These are phyloP conservation scores for Crocodylus rhombifer DNA, from an alignment of 2,797 vertebrate species.

Conservation along the genomic window DNA sequence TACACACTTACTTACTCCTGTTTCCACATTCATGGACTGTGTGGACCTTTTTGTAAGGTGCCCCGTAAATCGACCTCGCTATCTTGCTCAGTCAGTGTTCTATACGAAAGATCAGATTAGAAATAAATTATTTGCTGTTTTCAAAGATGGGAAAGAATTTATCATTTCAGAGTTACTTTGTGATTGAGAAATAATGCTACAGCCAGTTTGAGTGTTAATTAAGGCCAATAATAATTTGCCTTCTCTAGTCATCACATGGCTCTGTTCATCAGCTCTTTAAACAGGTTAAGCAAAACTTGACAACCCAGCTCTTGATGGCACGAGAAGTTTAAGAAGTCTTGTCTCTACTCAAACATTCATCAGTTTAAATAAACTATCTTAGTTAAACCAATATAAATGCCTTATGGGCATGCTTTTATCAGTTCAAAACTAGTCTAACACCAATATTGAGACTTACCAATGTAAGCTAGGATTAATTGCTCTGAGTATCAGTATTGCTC, in stretches of 20 bases:
- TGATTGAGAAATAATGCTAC: neutral
- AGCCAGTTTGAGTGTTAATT: neutral
- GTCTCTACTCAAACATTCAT: neutral
- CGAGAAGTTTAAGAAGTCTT: neutral
- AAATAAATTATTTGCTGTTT: neutral
- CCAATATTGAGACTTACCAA: neutral
- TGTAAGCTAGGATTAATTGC: neutral
- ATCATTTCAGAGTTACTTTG: neutral
- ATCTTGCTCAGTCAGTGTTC: neutral
- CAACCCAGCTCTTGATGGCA: no score
- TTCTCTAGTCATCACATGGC: neutral
- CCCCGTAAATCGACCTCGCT: neutral
- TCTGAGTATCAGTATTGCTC: no score
- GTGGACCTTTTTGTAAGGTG: neutral
- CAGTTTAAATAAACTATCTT: neutral
- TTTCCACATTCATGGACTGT: neutral
- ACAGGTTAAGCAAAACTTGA: neutral
- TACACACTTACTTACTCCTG: neutral
- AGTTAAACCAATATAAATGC: neutral
- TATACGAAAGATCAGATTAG: neutral
- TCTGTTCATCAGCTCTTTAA: neutral
- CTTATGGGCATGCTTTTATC: neutral
- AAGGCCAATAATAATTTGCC: neutral
- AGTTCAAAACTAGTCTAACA: neutral
- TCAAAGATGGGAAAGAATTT: neutral